Evolutionary conservation across 2,113 vertebrate genomes (phyloP).

Genomic region (Chloropsis cyanopogon): DNA sequence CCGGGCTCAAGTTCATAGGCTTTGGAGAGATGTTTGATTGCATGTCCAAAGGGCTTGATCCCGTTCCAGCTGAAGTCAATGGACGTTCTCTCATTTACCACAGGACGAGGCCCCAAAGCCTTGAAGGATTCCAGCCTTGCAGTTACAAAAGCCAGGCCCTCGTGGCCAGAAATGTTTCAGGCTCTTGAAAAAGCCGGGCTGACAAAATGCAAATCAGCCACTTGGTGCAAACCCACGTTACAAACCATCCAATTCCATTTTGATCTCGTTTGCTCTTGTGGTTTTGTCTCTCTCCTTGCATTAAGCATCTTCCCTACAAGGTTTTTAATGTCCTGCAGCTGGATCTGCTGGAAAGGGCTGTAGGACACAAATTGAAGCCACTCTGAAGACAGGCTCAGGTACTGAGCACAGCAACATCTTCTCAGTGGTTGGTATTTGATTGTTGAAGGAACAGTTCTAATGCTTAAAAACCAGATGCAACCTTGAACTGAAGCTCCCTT

Average conservation of each 20-base stretch:
- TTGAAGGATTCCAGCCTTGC: slow-evolving; percentile 10
- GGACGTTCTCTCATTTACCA: neutral
- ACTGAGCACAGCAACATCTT: neutral
- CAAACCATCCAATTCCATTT: neutral
- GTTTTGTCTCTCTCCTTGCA: neutral
- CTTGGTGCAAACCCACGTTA: neutral
- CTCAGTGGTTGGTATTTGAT: neutral
- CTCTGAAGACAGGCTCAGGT: neutral
- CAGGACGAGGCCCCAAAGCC: neutral
- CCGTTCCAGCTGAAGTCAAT: slow-evolving; percentile 38
- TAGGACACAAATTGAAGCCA: neutral
- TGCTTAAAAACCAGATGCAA: neutral
- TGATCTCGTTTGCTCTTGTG: neutral
- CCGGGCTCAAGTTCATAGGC: slow-evolving; percentile 48
- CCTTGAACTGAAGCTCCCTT: neutral
- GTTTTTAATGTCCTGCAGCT: neutral
- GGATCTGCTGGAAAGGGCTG: neutral
- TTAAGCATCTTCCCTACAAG: neutral
- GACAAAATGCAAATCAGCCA: neutral
- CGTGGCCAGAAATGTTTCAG: neutral
- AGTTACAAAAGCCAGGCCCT: neutral
- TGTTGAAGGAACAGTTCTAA: neutral
- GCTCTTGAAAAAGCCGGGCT: neutral
- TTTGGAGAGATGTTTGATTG: neutral
- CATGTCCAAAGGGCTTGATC: slow-evolving; percentile 46